Percentiles rank a stretch among this genome's conserved stretches.
Conservation (phyloP, 2,888 invertebrate species). For the Hipparchia semele region DNA sequence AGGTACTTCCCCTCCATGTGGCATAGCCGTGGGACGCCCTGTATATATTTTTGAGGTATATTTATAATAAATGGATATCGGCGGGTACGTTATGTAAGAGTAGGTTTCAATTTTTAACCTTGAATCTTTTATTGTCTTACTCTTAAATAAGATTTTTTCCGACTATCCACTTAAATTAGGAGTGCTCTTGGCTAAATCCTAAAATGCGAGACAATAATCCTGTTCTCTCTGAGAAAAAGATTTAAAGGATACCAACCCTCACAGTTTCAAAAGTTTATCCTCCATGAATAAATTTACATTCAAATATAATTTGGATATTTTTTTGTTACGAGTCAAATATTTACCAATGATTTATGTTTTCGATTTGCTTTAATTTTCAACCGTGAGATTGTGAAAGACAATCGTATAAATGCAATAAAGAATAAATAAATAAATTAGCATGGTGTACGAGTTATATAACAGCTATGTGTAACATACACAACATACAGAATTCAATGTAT, state of each 20-base stretch:
- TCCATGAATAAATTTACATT: constrained; percentile 27
- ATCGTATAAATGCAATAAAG: too few species aligned
- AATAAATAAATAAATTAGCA: too few species aligned
- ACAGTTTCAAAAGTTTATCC: constrained; percentile 26
- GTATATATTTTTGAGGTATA: too few species aligned
- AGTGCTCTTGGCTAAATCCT: constrained; percentile 24
- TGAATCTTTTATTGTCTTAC: background rate
- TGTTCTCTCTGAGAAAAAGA: constrained; percentile 22
- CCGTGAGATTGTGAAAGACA: background rate
- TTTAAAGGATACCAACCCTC: constrained; percentile 18
- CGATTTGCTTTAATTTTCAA: background rate
- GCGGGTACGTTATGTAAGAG: background rate
- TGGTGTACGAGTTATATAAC: too few species aligned
- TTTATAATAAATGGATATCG: too few species aligned
- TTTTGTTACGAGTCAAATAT: background rate
- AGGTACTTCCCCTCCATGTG: too few species aligned
- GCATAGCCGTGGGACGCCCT: too few species aligned
- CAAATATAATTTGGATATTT: constrained; percentile 13
- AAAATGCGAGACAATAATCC: constrained; percentile 24
- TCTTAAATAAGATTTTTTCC: constrained; percentile 3
- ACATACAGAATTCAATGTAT: background rate
- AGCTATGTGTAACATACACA: too few species aligned
- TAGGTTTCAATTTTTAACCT: constrained; percentile 34
- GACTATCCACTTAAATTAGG: constrained; percentile 17
- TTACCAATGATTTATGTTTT: background rate